Base-by-base conservation (phyloP, 2,113 vertebrate species). In the Hemichromis elongatus region DNA sequence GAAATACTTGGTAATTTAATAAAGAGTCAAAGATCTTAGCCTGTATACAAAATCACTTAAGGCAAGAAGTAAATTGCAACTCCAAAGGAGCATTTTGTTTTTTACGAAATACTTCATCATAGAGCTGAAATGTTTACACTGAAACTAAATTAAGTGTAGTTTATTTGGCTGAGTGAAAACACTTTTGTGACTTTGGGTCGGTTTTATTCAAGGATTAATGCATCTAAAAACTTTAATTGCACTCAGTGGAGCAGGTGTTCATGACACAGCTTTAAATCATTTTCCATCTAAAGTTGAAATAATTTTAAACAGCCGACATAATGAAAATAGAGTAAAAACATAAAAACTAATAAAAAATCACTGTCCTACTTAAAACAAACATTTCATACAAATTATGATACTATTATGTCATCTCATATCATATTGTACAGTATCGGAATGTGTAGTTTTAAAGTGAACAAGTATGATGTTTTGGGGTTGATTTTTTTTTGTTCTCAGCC, bases 1-100 rank as follows among this genome's bases (percentile, higher is more conserved):
- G 70, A 75, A 75, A 75, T 30, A 75, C 70, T 50, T 52, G 70
- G 45, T 75, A 75, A 75, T 52, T 75, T 75, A 75, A 75, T 75
- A 75, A 75, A 73, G 68, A 73, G 6, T 73, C 42, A 73, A 70
- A 70, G 70, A 75, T 50, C 45, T 19, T 28, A 75, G 45, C 70
- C 19, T 33, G 21, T 40, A 40, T 45, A 50, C 11, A 79, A 35
- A 79, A 70, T 59, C 66, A 53, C 40, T 78, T 19, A 19, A 30
- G 28, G 5, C 19, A 6, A 88, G 19, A 59, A 78, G 9, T 54
- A 66, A 66, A 40, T 10, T 24, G 9, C 12, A 82, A 55, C 5
- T 68, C 30, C 13, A 5, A 53, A 21, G 37, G 42, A 26, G 37
- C 45, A n/a, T 55, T 37, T 30, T n/a, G n/a, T n/a, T 47, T 50